Evolutionary conservation across 2,888 invertebrate genomes (phyloP), one percentile per base, ranked within the genome.

Genomic region (Dusona sp.): DNA sequence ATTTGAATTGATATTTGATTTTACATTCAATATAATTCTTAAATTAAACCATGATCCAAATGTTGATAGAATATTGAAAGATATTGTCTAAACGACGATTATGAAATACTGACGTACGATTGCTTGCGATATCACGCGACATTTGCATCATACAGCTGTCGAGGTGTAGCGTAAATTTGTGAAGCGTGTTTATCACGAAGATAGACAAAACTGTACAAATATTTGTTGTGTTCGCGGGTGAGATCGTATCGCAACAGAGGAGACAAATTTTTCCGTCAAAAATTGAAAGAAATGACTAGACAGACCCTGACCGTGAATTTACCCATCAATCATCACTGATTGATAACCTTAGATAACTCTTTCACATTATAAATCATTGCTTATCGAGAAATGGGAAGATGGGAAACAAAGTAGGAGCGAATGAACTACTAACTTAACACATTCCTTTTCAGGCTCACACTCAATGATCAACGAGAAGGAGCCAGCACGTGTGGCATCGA

Each of bases 331-430:
- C 72, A 29, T 16, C 42, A 33, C 7, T 42, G 11, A 61, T 48
- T 81, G 80, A 82, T 75, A 75, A 82, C 45, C 81, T 74, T 22
- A 48, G 42, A 81, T 54, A 65, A 65, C 36, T 65, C 13, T 68
- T 57, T 68, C 38, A n/a, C n/a, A 9, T 74, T 13, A 25, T 81
- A 81, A 81, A 75, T 81, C 74, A 61, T 57, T 25, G 42, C 81
- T 82, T 75, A 75, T 82, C 81, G 57, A 75, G 67, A 82, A 42
- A 75, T 51, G 67, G 57, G 8, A 29, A 11, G 29, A 48, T 42
- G 25, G n/a, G n/a, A n/a, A 38, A 67, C n/a, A 79, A 42, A 78
- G 51, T 68, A 68, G 19, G 29, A 68, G 19, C 16, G 29, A 42
- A 25, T 38, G 67, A 36, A 51, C 51, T 22, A 42, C 29, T 25